Evolutionary conservation across 2,797 vertebrate genomes (phyloP).

Genomic region (Aphelocoma californica): DNA sequence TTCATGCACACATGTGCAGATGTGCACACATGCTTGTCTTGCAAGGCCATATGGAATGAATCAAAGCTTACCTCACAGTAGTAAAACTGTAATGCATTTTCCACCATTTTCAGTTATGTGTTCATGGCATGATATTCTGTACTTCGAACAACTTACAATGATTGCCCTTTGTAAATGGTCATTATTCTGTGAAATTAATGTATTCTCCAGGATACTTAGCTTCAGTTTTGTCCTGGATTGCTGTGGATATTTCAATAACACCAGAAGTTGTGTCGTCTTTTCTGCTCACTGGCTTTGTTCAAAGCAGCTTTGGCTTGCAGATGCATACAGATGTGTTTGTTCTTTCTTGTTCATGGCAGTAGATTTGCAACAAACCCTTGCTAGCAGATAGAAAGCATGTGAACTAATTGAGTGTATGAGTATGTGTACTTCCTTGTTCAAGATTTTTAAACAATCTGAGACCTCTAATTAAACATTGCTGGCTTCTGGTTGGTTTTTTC

Average conservation of each 20-base stretch:
- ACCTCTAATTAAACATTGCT: not conserved
- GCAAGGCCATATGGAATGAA: constrained; percentile 33
- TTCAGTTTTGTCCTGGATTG: not conserved
- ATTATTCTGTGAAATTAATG: not conserved
- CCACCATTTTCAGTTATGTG: constrained; percentile 15
- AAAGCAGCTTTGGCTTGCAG: constrained; percentile 9
- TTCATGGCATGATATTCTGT: not conserved
- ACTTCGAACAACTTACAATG: not conserved
- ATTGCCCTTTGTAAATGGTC: not conserved
- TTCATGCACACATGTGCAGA: not conserved
- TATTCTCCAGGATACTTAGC: not conserved
- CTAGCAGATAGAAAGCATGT: not conserved
- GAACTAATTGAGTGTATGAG: not conserved
- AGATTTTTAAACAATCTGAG: not conserved
- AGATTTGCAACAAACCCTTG: constrained; percentile 5
- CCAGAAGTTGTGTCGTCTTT: not conserved
- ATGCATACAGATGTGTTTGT: not conserved
- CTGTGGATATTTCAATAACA: not conserved
- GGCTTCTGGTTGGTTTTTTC: not conserved
- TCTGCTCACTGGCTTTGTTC: not conserved
- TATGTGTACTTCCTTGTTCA: not conserved
- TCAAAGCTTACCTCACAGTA: constrained; percentile 27
- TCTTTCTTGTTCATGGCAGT: not conserved
- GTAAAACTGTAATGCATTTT: constrained; percentile 49
- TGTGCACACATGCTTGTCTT: not conserved